Evolutionary conservation across 2,888 invertebrate genomes (phyloP).

Genomic region (Aporophyla nigra): DNA sequence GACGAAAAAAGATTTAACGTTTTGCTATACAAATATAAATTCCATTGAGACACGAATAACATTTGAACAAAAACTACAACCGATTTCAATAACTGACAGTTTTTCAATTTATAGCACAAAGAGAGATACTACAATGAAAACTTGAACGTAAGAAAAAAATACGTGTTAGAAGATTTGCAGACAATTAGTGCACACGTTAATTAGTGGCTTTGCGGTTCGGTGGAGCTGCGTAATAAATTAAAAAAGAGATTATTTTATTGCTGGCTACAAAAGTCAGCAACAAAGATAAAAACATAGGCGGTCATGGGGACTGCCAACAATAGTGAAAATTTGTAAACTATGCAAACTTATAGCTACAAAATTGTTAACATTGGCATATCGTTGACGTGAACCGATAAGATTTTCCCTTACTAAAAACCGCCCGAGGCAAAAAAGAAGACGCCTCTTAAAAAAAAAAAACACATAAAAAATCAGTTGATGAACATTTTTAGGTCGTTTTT

Average conservation of each 20-base stretch:
- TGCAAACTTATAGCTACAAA: neutral
- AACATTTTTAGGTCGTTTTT: neutral
- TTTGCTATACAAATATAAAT: conserved; percentile 55
- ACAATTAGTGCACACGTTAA: conserved; percentile 32
- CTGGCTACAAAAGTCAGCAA: neutral
- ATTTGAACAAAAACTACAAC: conserved; percentile 46
- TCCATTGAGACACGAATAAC: conserved; percentile 41
- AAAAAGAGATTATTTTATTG: conserved; percentile 5
- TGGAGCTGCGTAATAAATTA: conserved; percentile 26
- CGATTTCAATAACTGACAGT: conserved; percentile 56
- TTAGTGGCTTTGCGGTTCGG: conserved; percentile 39
- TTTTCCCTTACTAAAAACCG: neutral
- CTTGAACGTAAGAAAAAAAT: conserved; percentile 15
- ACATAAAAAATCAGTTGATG: too few species aligned
- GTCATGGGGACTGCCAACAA: neutral
- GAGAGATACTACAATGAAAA: conserved; percentile 24
- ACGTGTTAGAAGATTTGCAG: conserved; percentile 24
- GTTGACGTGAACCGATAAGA: neutral
- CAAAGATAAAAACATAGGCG: neutral
- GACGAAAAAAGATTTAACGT: conserved; percentile 39
- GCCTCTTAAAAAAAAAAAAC: neutral
- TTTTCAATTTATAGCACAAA: conserved; percentile 38
- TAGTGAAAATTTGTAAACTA: neutral
- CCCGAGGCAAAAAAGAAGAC: too few species aligned
- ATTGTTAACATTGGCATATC: neutral